Conservation (phyloP, 2,888 invertebrate species). For the Spodoptera exigua region DNA sequence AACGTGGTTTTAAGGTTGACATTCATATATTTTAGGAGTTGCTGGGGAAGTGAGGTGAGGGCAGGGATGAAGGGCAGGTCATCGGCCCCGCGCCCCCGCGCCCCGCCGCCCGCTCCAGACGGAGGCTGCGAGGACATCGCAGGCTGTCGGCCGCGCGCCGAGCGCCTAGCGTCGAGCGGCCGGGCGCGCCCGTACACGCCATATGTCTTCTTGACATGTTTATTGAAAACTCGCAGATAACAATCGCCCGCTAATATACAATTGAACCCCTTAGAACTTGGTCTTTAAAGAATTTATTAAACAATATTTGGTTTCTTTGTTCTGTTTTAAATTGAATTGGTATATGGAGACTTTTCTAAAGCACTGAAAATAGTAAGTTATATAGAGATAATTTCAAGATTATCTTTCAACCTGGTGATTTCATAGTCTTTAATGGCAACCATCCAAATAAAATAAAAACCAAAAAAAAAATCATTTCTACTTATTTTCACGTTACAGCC, state of each 20-base stretch:
- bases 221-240: slow-evolving; percentile 66
- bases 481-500: too few species aligned
- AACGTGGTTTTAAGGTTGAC: slow-evolving; percentile 75
- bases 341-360: slow-evolving; percentile 2
- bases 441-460: too few species aligned
- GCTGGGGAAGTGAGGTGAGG: slow-evolving; percentile 65
- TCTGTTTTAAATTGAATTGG: neutral
- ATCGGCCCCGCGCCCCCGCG: slow-evolving; percentile 68
- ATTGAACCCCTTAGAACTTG: slow-evolving; percentile 57
- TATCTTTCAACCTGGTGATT: too few species aligned
- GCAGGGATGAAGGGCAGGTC: slow-evolving; percentile 77
- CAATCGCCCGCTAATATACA: slow-evolving; percentile 60
- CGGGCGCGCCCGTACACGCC: slow-evolving; percentile 54
- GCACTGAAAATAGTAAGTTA: too few species aligned
- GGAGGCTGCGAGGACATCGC: slow-evolving; percentile 58
- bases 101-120: slow-evolving; percentile 57
- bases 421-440: too few species aligned
- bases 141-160: slow-evolving; percentile 51
- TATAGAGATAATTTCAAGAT: too few species aligned
- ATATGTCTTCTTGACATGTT: slow-evolving; percentile 67
- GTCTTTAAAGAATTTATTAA: slow-evolving; percentile 44
- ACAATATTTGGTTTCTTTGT: slow-evolving; percentile 5
- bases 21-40: slow-evolving; percentile 68
- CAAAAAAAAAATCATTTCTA: too few species aligned
- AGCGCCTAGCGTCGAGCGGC: slow-evolving; percentile 2